Base-by-base conservation (phyloP, 2,797 vertebrate genomes). In the Chloroceryle inda region DNA sequence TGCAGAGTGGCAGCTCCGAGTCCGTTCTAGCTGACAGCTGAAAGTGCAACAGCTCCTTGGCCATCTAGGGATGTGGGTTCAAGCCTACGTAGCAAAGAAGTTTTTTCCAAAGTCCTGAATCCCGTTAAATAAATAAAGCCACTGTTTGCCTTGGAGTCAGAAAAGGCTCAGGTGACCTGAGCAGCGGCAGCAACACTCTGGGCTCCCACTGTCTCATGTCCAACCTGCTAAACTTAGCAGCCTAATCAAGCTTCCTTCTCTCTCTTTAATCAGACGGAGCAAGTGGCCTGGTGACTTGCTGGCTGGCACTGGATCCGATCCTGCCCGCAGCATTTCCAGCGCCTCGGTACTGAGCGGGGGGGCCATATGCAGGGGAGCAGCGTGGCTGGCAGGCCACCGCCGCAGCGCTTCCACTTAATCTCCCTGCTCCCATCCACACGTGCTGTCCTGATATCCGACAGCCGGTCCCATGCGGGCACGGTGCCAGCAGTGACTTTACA, bases 401-500 rank as follows among this genome's bases (percentile, higher is more conserved):
- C 9, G 76, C 89, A 81, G 75, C 8, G 52, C 85, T 78, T 37
- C 89, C 88, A 9, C 93, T 96, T 97, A 89, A 95, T 95, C 97
- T 91, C 76, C 77, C 91, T 56, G 85, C 95, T 96, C 84, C 91
- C 67, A 5, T 67, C 92, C 88, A 86, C 96, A 94, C 91, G 92
- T 96, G 96, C 96, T 96, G 94, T 40, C 94, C 97, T 96, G 95
- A 97, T 97, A 94, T 81, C 97, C 88, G 94, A 98, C 98, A 98
- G 98, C 98, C 97, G 95, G 98, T 97, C 98, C 94, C 96, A 69
- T 7, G 35, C 35, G 71, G 98, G 98, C 98, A 84, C 45, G 8
- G 68, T 94, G 98, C 98, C 98, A 98, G 97, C 97, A 97, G 96
- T 97, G 98, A 98, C 98, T 98, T 98, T 98, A 98, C 98, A 98